Evolutionary conservation across 2,888 invertebrate species (phyloP), one percentile per base, ranked within the genome.

Genomic region (Calephelis perditalis): DNA sequence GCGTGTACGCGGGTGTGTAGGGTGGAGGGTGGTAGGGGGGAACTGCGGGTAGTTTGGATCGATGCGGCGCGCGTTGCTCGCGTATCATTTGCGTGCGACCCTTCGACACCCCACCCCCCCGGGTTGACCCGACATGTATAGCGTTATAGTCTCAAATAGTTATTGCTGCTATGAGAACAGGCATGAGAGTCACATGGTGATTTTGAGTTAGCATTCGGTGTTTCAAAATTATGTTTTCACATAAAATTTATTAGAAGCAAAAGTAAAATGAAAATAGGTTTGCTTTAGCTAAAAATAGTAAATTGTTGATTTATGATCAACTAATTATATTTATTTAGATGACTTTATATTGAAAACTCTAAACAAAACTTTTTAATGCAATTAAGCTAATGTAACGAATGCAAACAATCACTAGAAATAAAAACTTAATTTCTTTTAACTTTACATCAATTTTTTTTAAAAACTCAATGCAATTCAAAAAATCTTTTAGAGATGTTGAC

Each of bases 41-140:
- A 62, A 66, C 65, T 67, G 67, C 71, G 73, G 71, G 72, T 63
- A 65, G 74, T 65, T 63, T 78, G 70, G 86, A 89, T 88, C 89
- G 89, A 89, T 89, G 84, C 82, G 81, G 79, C 75, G 77, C 82
- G 81, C 82, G 81, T 75, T 80, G 81, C 76, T 71, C 78, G 70
- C 71, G 82, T 85, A 84, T 86, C 86, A 87, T 87, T 89, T 86
- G 87, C 86, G 84, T 87, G 85, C 84, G 79, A 75, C 78, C 76
- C 70, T 71, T 67, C 72, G 68, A 70, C 67, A 70, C 68, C 70
- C 65, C 73, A 72, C 74, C 76, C 70, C 75, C 75, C 75, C 70
- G 72, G 72, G 70, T 60, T 67, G 66, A 63, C 66, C 69, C 68
- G 67, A 60, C 68, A 65, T 63, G 62, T 66, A 63, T 64, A 61